Conservation (phyloP, 2,113 vertebrate species). For the Xerus inauris region DNA sequence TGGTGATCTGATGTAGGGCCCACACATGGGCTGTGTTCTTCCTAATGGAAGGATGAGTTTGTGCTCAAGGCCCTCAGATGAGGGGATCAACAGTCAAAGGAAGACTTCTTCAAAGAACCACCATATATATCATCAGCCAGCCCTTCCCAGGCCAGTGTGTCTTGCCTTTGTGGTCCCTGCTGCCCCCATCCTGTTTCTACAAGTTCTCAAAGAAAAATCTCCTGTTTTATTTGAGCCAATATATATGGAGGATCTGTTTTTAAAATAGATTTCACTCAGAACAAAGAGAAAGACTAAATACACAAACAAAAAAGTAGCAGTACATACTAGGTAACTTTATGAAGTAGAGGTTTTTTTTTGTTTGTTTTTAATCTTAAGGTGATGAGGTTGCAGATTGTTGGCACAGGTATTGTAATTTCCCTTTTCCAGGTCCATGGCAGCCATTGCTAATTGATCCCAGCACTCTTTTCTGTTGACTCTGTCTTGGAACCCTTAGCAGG, state of each 20-base stretch:
- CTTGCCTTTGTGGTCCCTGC: neutral
- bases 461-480: neutral
- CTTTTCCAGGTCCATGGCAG: neutral
- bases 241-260: neutral
- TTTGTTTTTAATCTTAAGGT: neutral
- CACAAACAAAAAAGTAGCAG: neutral
- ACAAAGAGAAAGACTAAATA: neutral
- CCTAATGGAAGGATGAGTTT: neutral
- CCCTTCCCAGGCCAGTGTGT: neutral
- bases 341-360: neutral
- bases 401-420: accelerated
- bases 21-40: neutral
- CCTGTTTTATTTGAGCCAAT: neutral
- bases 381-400: neutral
- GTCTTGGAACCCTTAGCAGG: neutral
- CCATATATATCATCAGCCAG: neutral
- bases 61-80: neutral
- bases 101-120: neutral
- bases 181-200: neutral
- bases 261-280: neutral
- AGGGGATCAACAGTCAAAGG: neutral
- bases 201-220: neutral
- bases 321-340: neutral
- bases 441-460: neutral
- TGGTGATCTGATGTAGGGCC: neutral